Base-by-base conservation (phyloP, 2,113 vertebrate species). In the Illadopsis cleaveri region DNA sequence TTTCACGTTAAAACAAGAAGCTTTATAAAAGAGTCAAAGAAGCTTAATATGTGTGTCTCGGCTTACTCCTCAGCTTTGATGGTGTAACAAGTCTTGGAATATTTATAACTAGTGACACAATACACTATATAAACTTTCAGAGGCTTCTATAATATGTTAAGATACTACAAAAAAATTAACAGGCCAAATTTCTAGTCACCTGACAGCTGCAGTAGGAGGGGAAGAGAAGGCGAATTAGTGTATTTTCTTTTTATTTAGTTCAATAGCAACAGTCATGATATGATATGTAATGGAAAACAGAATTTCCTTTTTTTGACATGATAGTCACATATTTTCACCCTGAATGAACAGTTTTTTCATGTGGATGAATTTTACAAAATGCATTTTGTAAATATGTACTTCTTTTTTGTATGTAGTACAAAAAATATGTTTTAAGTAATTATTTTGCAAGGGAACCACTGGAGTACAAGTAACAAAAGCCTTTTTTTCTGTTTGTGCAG, bases 1-100 rank as follows among this genome's bases (percentile, higher is more conserved):
- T 80, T 96, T 89, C 80, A 66, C 76, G 20, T 95, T 86, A 91
- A 91, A 95, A 97, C 73, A 96, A 82, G 64, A 71, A 93, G 94
- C 94, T 70, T 91, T 89, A 85, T 64, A 91, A 92, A 95, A 91
- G 88, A 96, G 42, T 94, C 50, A 95, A 90, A 89, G 66, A 94
- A 96, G 96, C 77, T 93, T 73, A 86, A 92, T 76, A 79, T 8
- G 15, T 62, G 68, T 89, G 71, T 60, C 69, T 94, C 12, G 44
- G 54, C 76, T 95, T 95, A 94, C 42, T 85, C 48, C 88, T 96
- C 73, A 95, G 62, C 48, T 96, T 92, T 73, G 65, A 92, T 65
- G 28, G 31, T 78, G 33, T 78, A 95, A 89, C 60, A 71, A 92
- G 35, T 53, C 82, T 53, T 58, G 30, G 83, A 70, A 72, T 72